Evolutionary conservation across 2,888 invertebrate species (phyloP).

Genomic region (Ectemnius continuus): DNA sequence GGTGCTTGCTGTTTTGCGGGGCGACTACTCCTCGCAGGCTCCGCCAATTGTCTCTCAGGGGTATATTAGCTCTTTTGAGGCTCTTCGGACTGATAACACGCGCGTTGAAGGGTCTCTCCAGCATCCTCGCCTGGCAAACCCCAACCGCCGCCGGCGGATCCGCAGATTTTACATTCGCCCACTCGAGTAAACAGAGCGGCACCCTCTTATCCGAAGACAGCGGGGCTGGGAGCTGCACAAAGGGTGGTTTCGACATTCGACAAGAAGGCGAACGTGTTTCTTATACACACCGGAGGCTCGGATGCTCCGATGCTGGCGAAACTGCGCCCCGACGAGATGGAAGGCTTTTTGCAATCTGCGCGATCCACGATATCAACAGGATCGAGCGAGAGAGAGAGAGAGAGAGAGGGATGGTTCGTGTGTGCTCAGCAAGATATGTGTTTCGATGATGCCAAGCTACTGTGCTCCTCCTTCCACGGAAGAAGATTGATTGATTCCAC

Average conservation of each 20-base stretch:
- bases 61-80: constrained; percentile 71
- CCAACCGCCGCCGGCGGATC: constrained; percentile 33
- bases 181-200: constrained; percentile 54
- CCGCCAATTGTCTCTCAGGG: constrained; percentile 62
- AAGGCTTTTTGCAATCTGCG: too few relatives aligned
- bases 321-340: too few relatives aligned
- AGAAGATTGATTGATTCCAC: constrained; percentile 3
- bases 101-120: constrained; percentile 44
- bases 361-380: too few relatives aligned
- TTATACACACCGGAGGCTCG: constrained; percentile 9
- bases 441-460: background rate
- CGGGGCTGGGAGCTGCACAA: constrained; percentile 20
- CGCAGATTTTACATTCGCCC: constrained; percentile 61
- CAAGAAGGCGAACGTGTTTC: constrained; percentile 27
- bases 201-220: constrained; percentile 30
- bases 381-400: too few relatives aligned
- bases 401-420: too few relatives aligned
- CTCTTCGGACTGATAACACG: constrained; percentile 64
- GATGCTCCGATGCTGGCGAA: constrained; percentile 9
- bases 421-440: background rate
- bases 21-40: constrained; percentile 15
- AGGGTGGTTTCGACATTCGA: constrained; percentile 42
- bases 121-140: constrained; percentile 30
- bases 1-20: constrained; percentile 1
- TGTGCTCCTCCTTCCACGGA: background rate